A percentile compares a stretch with the other conserved stretches of the same genome.
Evolutionary conservation across 2,113 vertebrate species (phyloP).

Genomic region (Paedocypris sp.): DNA sequence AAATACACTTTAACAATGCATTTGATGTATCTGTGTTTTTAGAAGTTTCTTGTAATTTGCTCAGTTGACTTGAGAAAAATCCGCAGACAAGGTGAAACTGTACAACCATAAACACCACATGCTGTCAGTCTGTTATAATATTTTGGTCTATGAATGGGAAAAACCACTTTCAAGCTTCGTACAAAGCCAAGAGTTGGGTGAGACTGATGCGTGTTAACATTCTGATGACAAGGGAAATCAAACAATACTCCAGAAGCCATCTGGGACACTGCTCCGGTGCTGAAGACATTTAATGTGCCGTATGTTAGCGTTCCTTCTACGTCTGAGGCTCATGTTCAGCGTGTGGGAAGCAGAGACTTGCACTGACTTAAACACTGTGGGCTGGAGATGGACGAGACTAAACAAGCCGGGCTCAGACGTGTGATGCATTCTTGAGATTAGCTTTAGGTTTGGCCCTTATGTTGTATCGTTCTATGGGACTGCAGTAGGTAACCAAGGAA

Average conservation of each 20-base stretch:
- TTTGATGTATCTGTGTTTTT: too few relatives aligned
- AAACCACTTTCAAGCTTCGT: slow-evolving; percentile 21
- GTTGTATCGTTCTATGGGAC: slow-evolving; percentile 9
- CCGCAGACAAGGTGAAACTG: not conserved
- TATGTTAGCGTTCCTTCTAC: slow-evolving; percentile 36
- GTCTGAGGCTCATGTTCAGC: slow-evolving; percentile 27
- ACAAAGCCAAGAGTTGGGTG: slow-evolving; percentile 25
- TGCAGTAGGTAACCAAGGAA: slow-evolving; percentile 9
- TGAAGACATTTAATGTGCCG: slow-evolving; percentile 45
- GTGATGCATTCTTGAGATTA: slow-evolving; percentile 32
- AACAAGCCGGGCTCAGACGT: slow-evolving; percentile 28
- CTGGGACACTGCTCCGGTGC: slow-evolving; percentile 48
- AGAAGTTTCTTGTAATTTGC: too few relatives aligned
- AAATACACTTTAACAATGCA: too few relatives aligned
- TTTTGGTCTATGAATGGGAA: slow-evolving; percentile 10
- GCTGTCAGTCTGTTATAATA: slow-evolving; percentile 13
- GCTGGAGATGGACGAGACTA: slow-evolving; percentile 22
- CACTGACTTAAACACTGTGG: slow-evolving; percentile 35
- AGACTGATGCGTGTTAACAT: slow-evolving; percentile 29
- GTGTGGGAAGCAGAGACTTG: slow-evolving; percentile 34
- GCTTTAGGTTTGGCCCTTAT: slow-evolving; percentile 13
- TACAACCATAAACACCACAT: not conserved
- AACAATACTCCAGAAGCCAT: slow-evolving; percentile 45
- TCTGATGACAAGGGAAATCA: slow-evolving; percentile 23
- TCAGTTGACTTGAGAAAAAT: not conserved